Evolutionary conservation across 2,888 invertebrate species (phyloP), one percentile per base, ranked within the genome.

Genomic region (Falcaria lacertinaria): DNA sequence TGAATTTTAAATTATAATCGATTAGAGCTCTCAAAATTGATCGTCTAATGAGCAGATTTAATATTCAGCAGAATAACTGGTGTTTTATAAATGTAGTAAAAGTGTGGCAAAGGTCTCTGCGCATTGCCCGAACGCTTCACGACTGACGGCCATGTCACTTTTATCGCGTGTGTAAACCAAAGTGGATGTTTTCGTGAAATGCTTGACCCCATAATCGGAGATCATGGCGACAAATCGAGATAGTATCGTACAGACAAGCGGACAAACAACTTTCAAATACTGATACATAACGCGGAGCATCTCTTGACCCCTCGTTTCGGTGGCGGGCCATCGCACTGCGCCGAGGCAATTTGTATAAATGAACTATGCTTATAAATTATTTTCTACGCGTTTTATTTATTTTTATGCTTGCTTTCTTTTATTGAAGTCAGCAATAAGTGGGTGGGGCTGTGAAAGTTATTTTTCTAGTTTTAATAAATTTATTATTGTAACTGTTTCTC

Each of bases 251-350:
- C 50, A 25, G 16, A 43, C 48, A 34, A 50, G 56, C 59, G 55
- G 65, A 65, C 60, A 68, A 66, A 75, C 79, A 77, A 79, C 79
- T 79, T 79, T 79, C 80, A 53, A 70, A 61, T 57, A 46, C 47
- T 41, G 48, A 42, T 37, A 37, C 37, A 45, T 43, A 37, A 38
- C 34, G 19, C 17, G 33, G 32, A 36, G 36, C 19, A 33, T 33
- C 32, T 25, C 40, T 39, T 67, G 71, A 70, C 65, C 67, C 60
- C 53, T 54, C 57, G 53, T 39, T 52, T 36, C 54, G 19, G 38
- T 44, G 6, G 46, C 38, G 55, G 45, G 48, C 57, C 57, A 54
- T 45, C 41, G 41, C 33, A 33, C 38, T 43, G 42, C 38, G 38
- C 42, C 8, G 22, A 34, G 15, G 35, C 28, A 36, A 40, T 42